Base-by-base conservation (phyloP, 2,888 invertebrate species). In the Allophyes oxyacanthae region DNA sequence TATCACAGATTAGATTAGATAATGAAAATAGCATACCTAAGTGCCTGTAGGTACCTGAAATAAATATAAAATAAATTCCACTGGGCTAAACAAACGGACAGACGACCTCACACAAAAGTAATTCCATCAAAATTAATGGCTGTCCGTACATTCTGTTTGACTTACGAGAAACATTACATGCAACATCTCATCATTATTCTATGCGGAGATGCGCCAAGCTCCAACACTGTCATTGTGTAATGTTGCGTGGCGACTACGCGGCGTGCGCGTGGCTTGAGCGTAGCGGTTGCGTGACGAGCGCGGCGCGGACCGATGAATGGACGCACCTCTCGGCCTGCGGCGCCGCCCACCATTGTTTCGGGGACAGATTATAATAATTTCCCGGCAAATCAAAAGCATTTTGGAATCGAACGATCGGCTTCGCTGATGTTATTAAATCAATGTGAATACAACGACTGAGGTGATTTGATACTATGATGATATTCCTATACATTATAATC, bases 301-400 rank as follows among this genome's bases (percentile, higher is more conserved):
- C 60, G 56, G 26, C 41, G 53, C 52, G 58, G 64, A 41, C 58
- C 69, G 64, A 77, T 77, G 77, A 75, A 75, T 72, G 75, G 75
- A 77, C 77, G 72, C 65, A 71, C 75, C 75, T 75, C 75, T 65
- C 57, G 59, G 56, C 56, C 75, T 45, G 54, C 54, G 45, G 58
- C 51, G 58, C 82, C 91, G 90, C 94, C 94, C 75, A 69, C 93
- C 91, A 93, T 93, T 94, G 94, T 93, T 85, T 81, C 82, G 76
- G 82, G 64, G 85, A 88, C 85, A 88, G 80, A 92, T 92, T 90
- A 91, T 84, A 87, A 91, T 92, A 92, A 91, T 92, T 91, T 87
- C 82, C 84, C 86, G 82, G 86, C 91, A 92, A 92, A 93, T 92
- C 92, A 90, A 92, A 90, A 85, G 86, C 90, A 89, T 91, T 90